phyloP scores from a whole-genome alignment of 2,113 vertebrate genomes.

The Mobula birostris region DNA sequence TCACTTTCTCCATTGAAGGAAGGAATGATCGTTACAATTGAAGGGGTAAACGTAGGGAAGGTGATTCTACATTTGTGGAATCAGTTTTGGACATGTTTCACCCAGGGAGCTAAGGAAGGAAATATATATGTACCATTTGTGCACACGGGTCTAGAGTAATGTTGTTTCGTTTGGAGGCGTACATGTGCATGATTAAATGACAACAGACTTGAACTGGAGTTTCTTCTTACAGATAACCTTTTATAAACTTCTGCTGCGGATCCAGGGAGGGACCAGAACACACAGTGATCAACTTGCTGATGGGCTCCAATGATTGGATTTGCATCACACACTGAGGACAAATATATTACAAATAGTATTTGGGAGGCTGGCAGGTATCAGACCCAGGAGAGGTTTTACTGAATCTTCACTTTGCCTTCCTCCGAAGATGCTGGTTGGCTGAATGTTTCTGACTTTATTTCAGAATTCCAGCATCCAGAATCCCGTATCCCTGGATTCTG shows the following conservation, averaged over 20 bases:
- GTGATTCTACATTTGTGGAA: too few species aligned
- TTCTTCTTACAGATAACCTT: neutral
- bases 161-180: too few species aligned
- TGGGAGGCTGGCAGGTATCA: neutral
- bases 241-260: conserved; percentile 59
- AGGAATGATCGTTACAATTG: neutral
- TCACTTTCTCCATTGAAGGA: neutral
- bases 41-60: neutral
- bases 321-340: conserved; percentile 61
- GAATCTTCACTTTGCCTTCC: too few species aligned
- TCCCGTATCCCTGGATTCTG: too few species aligned
- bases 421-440: too few species aligned
- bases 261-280: conserved; percentile 64
- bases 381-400: too few species aligned
- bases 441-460: too few species aligned
- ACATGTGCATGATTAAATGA: too few species aligned
- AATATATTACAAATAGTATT: neutral
- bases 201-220: neutral
- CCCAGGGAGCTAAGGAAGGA: neutral
- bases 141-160: too few species aligned
- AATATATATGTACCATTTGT: neutral
- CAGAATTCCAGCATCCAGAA: too few species aligned
- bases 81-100: neutral
- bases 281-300: conserved; percentile 71
- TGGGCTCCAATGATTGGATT: conserved; percentile 77